These are phyloP conservation scores for Napeogenes inachia DNA, from an alignment of 2,888 invertebrate species.

Conservation along the genomic window DNA sequence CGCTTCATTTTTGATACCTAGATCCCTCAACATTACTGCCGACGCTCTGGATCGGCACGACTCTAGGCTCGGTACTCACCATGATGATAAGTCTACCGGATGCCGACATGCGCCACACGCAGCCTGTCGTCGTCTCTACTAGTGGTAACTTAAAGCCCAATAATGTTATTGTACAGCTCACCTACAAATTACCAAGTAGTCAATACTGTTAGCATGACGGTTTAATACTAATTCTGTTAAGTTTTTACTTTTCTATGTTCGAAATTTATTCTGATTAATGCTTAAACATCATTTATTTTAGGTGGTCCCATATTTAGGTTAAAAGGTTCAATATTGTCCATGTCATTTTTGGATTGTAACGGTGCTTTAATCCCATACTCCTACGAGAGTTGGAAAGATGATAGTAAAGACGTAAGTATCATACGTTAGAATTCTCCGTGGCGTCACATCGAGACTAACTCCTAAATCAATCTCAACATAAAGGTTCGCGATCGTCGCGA, in stretches of 20 bases:
- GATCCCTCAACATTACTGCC: constrained; percentile 90
- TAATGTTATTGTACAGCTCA: constrained; percentile 6
- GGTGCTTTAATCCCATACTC: constrained; percentile 94
- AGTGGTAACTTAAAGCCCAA: constrained; percentile 77
- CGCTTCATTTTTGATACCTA: constrained; percentile 44
- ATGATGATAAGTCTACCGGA: constrained; percentile 91
- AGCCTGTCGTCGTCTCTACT: constrained; percentile 92
- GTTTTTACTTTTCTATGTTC: too few species aligned
- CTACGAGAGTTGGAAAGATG: constrained; percentile 95
- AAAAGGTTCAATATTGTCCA: constrained; percentile 95
- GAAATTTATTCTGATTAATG: too few species aligned
- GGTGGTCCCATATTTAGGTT: constrained; percentile 97
- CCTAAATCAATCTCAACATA: neutral
- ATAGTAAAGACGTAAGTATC: constrained; percentile 80
- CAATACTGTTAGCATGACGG: too few species aligned
- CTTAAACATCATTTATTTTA: constrained; percentile 48
- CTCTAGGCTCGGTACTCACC: constrained; percentile 96
- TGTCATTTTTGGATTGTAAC: constrained; percentile 97
- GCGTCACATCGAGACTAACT: neutral
- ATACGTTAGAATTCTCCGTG: too few species aligned
- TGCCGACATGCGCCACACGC: constrained; percentile 87
- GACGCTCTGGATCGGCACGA: constrained; percentile 98
- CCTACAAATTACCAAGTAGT: too few species aligned
- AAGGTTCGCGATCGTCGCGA: constrained; percentile 66
- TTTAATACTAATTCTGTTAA: too few species aligned